Evolutionary conservation across 1,140 invertebrate species (phyloP).

Genomic region (Cydia amplana): DNA sequence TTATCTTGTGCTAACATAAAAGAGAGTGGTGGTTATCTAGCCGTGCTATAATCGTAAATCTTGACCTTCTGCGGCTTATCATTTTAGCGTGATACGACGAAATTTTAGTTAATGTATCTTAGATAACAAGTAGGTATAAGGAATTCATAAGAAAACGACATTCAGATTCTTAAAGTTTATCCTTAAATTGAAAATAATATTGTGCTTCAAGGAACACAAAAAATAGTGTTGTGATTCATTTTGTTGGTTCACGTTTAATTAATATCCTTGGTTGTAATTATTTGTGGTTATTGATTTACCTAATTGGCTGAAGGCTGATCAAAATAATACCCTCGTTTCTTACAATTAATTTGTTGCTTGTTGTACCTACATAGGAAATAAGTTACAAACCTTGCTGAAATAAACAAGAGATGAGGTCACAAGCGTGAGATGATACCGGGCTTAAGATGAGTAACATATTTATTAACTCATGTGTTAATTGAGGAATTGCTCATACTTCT

Average conservation of each 20-base stretch:
- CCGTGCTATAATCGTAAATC: conserved; percentile 18
- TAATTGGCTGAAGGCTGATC: background rate
- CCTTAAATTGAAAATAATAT: background rate
- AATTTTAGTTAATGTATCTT: conserved; percentile 20
- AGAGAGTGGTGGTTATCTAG: conserved; percentile 18
- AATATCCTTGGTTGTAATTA: background rate
- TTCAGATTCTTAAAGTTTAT: background rate
- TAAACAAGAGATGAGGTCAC: conserved; percentile 1
- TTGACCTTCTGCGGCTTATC: conserved; percentile 24
- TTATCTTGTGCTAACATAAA: conserved; percentile 16
- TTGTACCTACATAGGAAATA: background rate
- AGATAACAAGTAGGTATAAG: conserved; percentile 6
- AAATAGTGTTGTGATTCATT: background rate
- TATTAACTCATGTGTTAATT: conserved; percentile 2
- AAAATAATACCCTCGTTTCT: background rate
- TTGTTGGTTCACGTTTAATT: background rate
- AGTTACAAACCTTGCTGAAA: background rate
- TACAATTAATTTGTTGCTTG: background rate
- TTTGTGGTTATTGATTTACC: background rate
- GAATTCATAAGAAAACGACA: background rate
- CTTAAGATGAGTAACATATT: conserved; percentile 3
- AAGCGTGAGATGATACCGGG: background rate
- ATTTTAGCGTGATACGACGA: conserved; percentile 22
- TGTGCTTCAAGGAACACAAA: background rate
- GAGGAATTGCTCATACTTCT: background rate